A percentile compares a stretch with the other conserved stretches of the same genome.
Conservation (phyloP, 1,140 invertebrate species). For the Drosophila sucinea region DNA sequence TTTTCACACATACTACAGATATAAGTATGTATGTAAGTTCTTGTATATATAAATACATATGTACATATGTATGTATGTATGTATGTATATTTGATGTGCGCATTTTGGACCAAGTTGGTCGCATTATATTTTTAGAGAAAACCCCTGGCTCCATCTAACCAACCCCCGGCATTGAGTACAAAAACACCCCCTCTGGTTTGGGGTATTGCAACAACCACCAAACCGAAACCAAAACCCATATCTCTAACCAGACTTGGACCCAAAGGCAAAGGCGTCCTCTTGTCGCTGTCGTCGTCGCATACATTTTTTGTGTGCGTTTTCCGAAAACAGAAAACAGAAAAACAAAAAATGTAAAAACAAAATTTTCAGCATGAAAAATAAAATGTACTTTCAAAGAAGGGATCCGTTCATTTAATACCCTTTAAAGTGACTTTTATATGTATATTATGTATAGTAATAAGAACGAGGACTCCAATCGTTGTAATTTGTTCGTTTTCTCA, state of each 20-base stretch:
- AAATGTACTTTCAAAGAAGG: neutral
- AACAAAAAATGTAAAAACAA: constrained; percentile 55
- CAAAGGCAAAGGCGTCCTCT: constrained; percentile 2
- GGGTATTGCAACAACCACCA: constrained; percentile 5
- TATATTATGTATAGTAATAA: too few relatives aligned
- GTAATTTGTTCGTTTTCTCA: too few relatives aligned
- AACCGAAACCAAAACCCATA: neutral
- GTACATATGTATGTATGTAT: neutral
- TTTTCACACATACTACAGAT: neutral
- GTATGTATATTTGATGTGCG: neutral
- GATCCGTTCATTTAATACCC: neutral
- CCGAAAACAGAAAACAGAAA: constrained; percentile 34
- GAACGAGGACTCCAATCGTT: too few relatives aligned
- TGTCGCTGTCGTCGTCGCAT: constrained; percentile 33
- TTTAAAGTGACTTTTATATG: neutral
- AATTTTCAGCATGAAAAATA: constrained; percentile 40
- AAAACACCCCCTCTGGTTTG: constrained; percentile 8
- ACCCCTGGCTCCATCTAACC: neutral
- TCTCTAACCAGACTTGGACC: constrained; percentile 8
- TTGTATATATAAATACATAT: neutral
- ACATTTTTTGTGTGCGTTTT: constrained; percentile 55
- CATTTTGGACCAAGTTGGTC: constrained; percentile 8
- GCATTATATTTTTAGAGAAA: constrained; percentile 12
- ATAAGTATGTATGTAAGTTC: neutral
- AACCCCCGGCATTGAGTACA: neutral